Base-by-base conservation (phyloP, 2,113 vertebrate genomes). In the Pica pica region DNA sequence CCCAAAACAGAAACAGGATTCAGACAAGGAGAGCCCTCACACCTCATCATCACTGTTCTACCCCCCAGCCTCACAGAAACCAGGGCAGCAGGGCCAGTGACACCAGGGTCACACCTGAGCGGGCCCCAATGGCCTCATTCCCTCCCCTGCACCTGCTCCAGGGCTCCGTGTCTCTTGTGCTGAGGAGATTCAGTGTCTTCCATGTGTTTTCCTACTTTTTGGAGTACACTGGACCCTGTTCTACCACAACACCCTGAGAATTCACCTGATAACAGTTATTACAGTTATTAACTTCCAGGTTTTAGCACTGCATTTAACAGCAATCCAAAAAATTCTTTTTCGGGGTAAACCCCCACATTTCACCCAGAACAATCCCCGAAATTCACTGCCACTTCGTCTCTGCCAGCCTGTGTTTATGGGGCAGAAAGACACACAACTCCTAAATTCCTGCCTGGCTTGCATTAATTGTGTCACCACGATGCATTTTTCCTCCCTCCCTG, bases 141-240 rank as follows among this genome's bases (percentile, higher is more conserved):
- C 41, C 67, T 67, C 18, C 22, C 5, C 22, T 57, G 50, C 20
- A 24, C 18, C 44, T 30, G 11, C 69, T 47, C 53, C 69, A 68
- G 46, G 23, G 46, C 69, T 82, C 46, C 17, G 3, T 1, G 4
- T 8, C 42, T 19, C 16, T 24, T 39, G 28, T 39, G 20, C 61
- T 30, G 5, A 81, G 27, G 15, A 55, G 14, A 7, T 63, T 50
- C 23, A 0, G 28, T 1, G 6, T 49, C 20, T 49, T n/a, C 30
- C 19, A 0, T 0, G 0, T 0, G 7, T 23, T 44, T 39, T 11
- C 46, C 37, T 44, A 3, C 15, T 7, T 35, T 83, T 7, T 12
- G 7, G 24, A 44, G 30, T 2, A 9, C 2, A 3, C 49, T 8
- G 46, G 27, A 13, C 16, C 41, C 80, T 37, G 39, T 44, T 16